Percentiles rank a stretch among this genome's conserved stretches.
Evolutionary conservation across 2,113 vertebrate genomes (phyloP).

Genomic region (Cyanistes caeruleus): DNA sequence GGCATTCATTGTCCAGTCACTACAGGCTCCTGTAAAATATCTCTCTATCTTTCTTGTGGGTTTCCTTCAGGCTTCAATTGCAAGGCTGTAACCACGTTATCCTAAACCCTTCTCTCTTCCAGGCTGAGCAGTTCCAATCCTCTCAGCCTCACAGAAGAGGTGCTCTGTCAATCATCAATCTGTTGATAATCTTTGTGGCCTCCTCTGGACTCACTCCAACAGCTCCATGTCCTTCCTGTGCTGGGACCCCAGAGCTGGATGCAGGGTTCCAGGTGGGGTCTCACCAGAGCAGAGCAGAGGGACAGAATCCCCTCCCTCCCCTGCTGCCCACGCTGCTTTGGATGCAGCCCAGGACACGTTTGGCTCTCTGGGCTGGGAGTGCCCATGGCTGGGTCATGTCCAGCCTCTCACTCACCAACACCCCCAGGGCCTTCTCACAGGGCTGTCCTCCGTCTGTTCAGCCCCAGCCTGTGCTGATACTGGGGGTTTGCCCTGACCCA

Average conservation of each 20-base stretch:
- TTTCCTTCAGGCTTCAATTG: not conserved
- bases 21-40: not conserved
- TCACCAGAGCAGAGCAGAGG: not conserved
- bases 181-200: not conserved
- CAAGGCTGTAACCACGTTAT: not conserved
- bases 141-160: not conserved
- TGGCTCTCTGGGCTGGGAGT: not conserved
- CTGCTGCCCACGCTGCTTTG: not conserved
- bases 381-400: not conserved
- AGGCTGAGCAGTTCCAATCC: not conserved
- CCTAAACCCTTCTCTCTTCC: not conserved
- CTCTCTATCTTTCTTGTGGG: not conserved
- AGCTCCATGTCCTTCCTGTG: not conserved
- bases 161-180: not conserved
- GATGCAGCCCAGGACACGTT: not conserved
- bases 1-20: no score
- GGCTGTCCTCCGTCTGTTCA: not conserved
- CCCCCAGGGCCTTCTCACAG: not conserved
- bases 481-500: accelerated
- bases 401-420: not conserved
- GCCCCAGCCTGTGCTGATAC: accelerated
- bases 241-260: not conserved
- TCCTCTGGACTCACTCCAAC: accelerated
- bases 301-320: not conserved
- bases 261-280: not conserved